Evolutionary conservation across 2,888 invertebrate species (phyloP), one percentile per base, ranked within the genome.

Genomic region (Tiliacea citrago): DNA sequence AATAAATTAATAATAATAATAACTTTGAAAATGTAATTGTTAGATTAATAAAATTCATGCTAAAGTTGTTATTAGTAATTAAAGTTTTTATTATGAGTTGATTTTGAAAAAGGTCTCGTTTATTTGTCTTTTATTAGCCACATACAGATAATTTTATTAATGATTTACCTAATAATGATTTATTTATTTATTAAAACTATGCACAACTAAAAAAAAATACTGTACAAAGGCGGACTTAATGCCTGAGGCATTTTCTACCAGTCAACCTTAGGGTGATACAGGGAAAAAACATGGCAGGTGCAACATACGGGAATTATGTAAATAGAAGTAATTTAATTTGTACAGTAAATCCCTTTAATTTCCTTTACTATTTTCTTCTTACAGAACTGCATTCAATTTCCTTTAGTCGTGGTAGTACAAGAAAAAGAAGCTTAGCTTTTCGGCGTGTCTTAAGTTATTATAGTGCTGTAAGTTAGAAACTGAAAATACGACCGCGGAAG

Each of bases 361-460:
- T 49, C 6, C 4, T 57, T 57, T 13, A 42, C 6, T 35, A 51
- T 47, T 55, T 57, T 39, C 13, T 74, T 75, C 9, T 39, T n/a
- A 21, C 10, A 47, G 18, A 73, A 57, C n/a, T 39, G n/a, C 5
- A 57, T 68, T 7, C 47, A 9, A 81, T 58, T 65, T 81, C 65
- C 81, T 82, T 68, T 35, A 35, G 16, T 39, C 39, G 51, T 45
- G 18, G 13, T 39, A 51, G 66, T 66, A 62, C 57, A 51, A 81
- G 67, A 81, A 75, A 63, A 75, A 47, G 35, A 53, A 63, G 75
- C 75, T 81, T 78, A 75, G 63, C 29, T 63, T 68, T 67, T 75
- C 74, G 75, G 63, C 76, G 47, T 6, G 63, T 68, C 39, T 35
- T 74, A 81, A 81, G 74, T 73, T 81, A 73, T 63, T 79, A 65